A percentile compares a stretch with the other conserved stretches of the same genome.
Evolutionary conservation across 2,797 vertebrate genomes (phyloP).

Genomic region (Lepilemur septentrionalis): DNA sequence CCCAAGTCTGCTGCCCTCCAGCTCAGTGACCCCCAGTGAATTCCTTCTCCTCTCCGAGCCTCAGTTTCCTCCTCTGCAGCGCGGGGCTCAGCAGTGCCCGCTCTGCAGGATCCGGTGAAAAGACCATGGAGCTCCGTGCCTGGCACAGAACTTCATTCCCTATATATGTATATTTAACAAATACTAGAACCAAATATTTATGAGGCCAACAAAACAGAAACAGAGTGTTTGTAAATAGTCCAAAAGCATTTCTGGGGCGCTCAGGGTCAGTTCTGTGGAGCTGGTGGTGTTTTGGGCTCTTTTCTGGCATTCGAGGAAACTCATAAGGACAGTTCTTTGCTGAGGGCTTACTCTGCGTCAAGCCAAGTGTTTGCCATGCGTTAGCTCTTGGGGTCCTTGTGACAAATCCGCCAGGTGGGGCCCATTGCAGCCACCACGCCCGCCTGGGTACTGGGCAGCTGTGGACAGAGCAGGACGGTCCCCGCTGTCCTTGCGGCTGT

Average conservation of each 20-base stretch:
- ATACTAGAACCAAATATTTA: not conserved
- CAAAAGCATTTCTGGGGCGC: not conserved
- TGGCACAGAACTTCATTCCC: not conserved
- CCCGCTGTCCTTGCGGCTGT: rapidly evolving
- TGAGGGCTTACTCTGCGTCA: rapidly evolving
- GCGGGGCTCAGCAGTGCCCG: rapidly evolving
- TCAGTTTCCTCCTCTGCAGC: not conserved
- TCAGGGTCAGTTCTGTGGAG: not conserved
- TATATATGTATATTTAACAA: rapidly evolving
- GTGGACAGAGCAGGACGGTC: rapidly evolving
- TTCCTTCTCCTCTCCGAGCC: not conserved
- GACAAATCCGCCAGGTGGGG: rapidly evolving
- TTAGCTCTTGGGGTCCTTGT: not conserved
- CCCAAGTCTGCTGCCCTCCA: rapidly evolving
- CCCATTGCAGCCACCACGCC: rapidly evolving
- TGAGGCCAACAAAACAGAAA: not conserved
- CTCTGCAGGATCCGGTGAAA: not conserved
- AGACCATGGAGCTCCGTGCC: not conserved
- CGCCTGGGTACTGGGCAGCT: rapidly evolving
- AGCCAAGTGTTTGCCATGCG: rapidly evolving
- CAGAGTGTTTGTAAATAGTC: not conserved
- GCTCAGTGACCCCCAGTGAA: not conserved
- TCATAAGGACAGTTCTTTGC: rapidly evolving
- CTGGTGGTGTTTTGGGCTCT: not conserved
- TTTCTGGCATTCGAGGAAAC: not conserved